Conservation (phyloP, 2,888 invertebrate species). For the Cephus nigrinus region DNA sequence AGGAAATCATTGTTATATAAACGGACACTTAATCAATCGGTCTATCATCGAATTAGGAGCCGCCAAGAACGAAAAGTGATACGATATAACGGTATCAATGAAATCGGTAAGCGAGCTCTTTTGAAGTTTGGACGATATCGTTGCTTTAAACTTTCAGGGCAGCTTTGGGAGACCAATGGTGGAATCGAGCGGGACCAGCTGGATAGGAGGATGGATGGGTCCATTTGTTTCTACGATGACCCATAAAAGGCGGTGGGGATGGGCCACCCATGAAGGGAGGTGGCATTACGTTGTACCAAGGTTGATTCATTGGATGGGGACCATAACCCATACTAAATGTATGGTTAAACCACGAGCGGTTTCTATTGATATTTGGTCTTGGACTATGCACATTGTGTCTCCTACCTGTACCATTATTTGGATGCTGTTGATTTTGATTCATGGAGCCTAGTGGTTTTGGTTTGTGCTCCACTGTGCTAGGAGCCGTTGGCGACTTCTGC, state of each 20-base stretch:
- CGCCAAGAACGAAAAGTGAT: too few species aligned
- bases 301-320: slow-evolving; percentile 58
- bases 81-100: too few species aligned
- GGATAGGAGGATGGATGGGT: slow-evolving; percentile 57
- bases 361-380: slow-evolving; percentile 53
- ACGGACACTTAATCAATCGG: too few species aligned
- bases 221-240: slow-evolving; percentile 59
- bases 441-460: slow-evolving; percentile 52
- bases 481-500: slow-evolving; percentile 32
- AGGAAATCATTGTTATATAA: too few species aligned
- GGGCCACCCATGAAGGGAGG: slow-evolving; percentile 58
- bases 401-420: slow-evolving; percentile 50
- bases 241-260: slow-evolving; percentile 60
- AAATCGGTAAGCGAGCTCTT: slow-evolving; percentile 44
- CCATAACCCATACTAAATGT: slow-evolving; percentile 59
- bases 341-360: slow-evolving; percentile 61
- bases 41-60: too few species aligned
- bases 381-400: slow-evolving; percentile 61
- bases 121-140: slow-evolving; percentile 13
- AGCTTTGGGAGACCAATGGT: slow-evolving; percentile 61
- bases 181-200: slow-evolving; percentile 58
- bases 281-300: slow-evolving; percentile 59
- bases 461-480: slow-evolving; percentile 43
- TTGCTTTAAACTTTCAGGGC: slow-evolving; percentile 57
- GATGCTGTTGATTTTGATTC: slow-evolving; percentile 51